These are phyloP conservation scores for Paramisgurnus dabryanus DNA, from an alignment of 2,113 vertebrate species.

Conservation along the genomic window DNA sequence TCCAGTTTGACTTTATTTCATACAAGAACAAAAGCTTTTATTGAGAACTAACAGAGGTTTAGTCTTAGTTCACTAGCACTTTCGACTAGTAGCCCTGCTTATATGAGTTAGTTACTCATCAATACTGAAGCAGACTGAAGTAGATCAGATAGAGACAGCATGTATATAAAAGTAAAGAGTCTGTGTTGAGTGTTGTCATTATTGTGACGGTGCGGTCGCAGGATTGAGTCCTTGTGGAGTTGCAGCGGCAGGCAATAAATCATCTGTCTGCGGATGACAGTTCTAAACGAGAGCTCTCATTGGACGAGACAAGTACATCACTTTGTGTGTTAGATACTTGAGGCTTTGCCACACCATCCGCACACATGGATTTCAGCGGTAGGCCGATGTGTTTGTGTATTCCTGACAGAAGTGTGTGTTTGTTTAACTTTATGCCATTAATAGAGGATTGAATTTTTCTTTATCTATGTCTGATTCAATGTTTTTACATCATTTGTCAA, in stretches of 20 bases:
- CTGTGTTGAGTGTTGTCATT: constrained; percentile 15
- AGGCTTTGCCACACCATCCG: constrained; percentile 70
- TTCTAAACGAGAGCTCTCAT: constrained; percentile 76
- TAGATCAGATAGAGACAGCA: too few species aligned
- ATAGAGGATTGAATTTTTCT: neutral
- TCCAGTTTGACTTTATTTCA: too few species aligned
- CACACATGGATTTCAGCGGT: constrained; percentile 59
- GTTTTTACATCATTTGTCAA: constrained; percentile 38
- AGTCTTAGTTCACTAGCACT: too few species aligned
- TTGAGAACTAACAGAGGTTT: too few species aligned
- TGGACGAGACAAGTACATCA: constrained; percentile 75
- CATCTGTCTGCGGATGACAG: constrained; percentile 44
- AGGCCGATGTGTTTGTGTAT: constrained; percentile 52
- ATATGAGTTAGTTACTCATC: too few species aligned
- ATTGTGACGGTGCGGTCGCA: constrained; percentile 2
- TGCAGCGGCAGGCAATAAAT: constrained; percentile 35
- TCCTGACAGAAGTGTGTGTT: constrained; percentile 58
- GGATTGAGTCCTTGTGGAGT: constrained; percentile 6
- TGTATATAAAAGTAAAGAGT: neutral
- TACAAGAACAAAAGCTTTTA: too few species aligned
- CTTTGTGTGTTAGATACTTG: constrained; percentile 69
- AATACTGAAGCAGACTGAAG: too few species aligned
- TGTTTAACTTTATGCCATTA: neutral
- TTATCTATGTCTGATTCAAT: neutral
- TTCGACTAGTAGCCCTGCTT: too few species aligned